Conservation (phyloP, 2,888 invertebrate species). For the Parnassius mnemosyne region DNA sequence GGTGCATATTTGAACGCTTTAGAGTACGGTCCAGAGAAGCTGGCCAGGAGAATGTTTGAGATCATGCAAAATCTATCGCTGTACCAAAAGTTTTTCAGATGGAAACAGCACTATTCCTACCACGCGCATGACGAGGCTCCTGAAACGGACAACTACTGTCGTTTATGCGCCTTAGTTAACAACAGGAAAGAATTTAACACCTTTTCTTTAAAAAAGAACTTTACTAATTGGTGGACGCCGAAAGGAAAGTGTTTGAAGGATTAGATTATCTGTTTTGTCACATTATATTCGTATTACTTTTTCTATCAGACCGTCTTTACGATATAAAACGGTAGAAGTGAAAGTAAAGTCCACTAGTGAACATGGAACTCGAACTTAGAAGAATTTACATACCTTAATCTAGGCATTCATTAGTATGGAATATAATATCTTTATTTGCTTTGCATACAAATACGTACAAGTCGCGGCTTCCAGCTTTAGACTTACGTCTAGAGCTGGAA, state of each 20-base stretch:
- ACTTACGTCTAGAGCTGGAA: too few species aligned
- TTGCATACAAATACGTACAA: too few species aligned
- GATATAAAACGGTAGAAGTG: too few species aligned
- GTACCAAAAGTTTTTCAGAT: slow-evolving; percentile 54
- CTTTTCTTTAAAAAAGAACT: slow-evolving; percentile 37
- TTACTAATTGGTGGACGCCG: slow-evolving; percentile 52
- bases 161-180: slow-evolving; percentile 53
- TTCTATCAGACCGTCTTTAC: too few species aligned
- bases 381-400: too few species aligned
- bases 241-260: slow-evolving; percentile 7
- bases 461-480: too few species aligned
- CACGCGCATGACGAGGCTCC: slow-evolving; percentile 44
- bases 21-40: slow-evolving; percentile 40
- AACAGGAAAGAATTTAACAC: slow-evolving; percentile 38
- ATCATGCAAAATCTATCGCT: slow-evolving; percentile 41
- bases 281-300: too few species aligned
- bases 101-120: slow-evolving; percentile 54
- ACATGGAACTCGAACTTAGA: too few species aligned
- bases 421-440: too few species aligned
- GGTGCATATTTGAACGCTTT: slow-evolving; percentile 55
- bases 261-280: not conserved
- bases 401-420: too few species aligned
- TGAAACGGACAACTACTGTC: slow-evolving; percentile 55
- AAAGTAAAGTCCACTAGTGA: too few species aligned
- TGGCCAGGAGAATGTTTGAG: slow-evolving; percentile 48